Base-by-base conservation (phyloP, 2,113 vertebrate species). In the Neolamprologus modestus region DNA sequence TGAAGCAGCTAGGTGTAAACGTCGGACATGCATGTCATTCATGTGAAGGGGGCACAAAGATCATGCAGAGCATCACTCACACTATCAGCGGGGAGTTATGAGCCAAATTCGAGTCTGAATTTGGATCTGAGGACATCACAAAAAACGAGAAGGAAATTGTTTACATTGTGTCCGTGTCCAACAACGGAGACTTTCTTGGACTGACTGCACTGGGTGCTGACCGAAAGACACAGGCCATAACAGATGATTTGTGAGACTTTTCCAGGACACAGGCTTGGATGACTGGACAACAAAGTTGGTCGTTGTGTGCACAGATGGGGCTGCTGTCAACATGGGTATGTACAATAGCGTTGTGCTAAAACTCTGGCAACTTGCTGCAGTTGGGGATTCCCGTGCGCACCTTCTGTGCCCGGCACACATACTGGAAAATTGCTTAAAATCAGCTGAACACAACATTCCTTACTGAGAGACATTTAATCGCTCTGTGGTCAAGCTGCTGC, bases 291-390 rank as follows among this genome's bases (percentile, higher is more conserved):
- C 13, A 59, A 59, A 59, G 26, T 61, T 61, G 28, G 9, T 19
- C 2, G 5, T 33, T 61, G 28, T 61, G 16, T 61, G 57, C 26
- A 61, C 57, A 61, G 57, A 61, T 0, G 14, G 0, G 57, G 57
- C 57, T 17, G 26, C 57, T 61, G 57, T 6, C 26, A 61, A 61
- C 57, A 17, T 61, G 26, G 57, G 8, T 0, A 61, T 31, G 57
- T 31, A 61, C 57, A 61, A 61, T 1, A 31, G 5, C 5, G 1
- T 61, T 17, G 57, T 61, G 26, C 26, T 17, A 61, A 59, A 59
- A 59, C 26, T 59, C 57, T 17, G 57, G 26, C 8, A 59, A 59
- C 57, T 31, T 59, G 26, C 14, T 31, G 57, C 26, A 61, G 26
- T 61, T 61, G 57, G 19, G n/a, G 52, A 53, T 21, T 53, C 52